These are phyloP conservation scores for Timandra comae DNA, from an alignment of 2,888 invertebrate species.

Conservation along the genomic window DNA sequence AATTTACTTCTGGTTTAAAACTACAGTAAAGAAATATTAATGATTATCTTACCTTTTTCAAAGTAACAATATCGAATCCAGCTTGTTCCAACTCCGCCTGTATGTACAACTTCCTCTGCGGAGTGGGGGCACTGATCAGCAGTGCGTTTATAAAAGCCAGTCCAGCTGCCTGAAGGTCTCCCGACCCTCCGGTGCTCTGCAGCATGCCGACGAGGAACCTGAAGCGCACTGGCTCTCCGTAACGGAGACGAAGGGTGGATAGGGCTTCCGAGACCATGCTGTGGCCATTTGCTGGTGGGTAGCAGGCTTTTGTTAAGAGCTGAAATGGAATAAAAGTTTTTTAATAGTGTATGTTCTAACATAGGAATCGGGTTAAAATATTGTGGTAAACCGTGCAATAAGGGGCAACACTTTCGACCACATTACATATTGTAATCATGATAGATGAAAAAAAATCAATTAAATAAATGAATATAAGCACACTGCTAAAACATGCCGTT, in stretches of 20 bases:
- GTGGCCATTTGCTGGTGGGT: conserved; percentile 84
- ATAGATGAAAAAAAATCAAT: too few relatives aligned
- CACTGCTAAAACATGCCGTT: too few relatives aligned
- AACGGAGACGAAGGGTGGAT: conserved; percentile 89
- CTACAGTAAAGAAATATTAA: too few relatives aligned
- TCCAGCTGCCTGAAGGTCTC: conserved; percentile 86
- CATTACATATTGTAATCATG: too few relatives aligned
- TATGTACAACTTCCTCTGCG: conserved; percentile 87
- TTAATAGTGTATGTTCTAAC: too few relatives aligned
- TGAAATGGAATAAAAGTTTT: conserved; percentile 60
- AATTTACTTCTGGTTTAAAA: too few relatives aligned
- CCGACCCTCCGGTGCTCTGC: conserved; percentile 84
- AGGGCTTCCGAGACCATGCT: conserved; percentile 92
- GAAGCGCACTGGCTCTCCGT: conserved; percentile 95
- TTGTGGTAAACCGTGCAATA: too few relatives aligned
- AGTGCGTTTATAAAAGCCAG: conserved; percentile 90
- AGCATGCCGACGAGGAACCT: conserved; percentile 93
- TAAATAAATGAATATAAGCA: too few relatives aligned
- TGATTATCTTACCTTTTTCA: conserved; percentile 71
- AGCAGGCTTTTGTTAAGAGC: conserved; percentile 90
- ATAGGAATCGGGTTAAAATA: too few relatives aligned
- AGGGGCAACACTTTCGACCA: too few relatives aligned
- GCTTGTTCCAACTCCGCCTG: conserved; percentile 91
- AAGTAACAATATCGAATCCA: conserved; percentile 81
- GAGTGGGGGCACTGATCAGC: conserved; percentile 83